Base-by-base conservation (phyloP, 1,140 invertebrate species). In the Aphidius ervi region DNA sequence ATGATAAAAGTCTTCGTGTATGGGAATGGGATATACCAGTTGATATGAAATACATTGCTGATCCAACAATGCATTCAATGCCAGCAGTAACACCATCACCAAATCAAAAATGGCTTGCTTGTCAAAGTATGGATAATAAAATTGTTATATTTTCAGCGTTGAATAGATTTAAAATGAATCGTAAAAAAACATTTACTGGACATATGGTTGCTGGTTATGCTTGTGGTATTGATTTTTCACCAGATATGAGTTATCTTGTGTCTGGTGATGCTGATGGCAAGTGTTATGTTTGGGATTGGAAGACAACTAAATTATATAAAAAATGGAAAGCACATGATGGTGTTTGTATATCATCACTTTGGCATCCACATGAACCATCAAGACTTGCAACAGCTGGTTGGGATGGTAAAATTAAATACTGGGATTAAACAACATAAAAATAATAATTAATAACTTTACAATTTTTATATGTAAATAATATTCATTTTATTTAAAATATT, bases 21-120 rank as follows among this genome's bases (percentile, higher is more conserved):
- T 99, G 98, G 98, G 98, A 99, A 85, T 99, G 97, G 91, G 96
- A 99, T 76, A 98, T 99, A 74, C 98, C 97, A 1, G 97, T 99
- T 4, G 97, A 99, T 77, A 99, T 99, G 89, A 99, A 99, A 77
- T 98, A 99, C 74, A 99, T 99, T 69, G 97, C 97, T n/a, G 97
- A 99, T 82, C 97, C 97, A 4, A 90, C 92, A 3, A 98, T 99
- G 94, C 97, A 99, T 81, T 98, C 96, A 5, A 98, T 99, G 89
- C 98, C 98, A 1, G 90, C 95, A 2, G 95, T 99, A 1, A 94
- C 94, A 0, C 82, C 90, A 10, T 91, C 95, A 1, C 96, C 95
- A 3, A 99, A 99, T 83, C 91, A 94, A 70, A 99, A 99, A 81
- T 99, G 97, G 97, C 82, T 99, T 47, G 96, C 97, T 1, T 99